phyloP scores from a whole-genome alignment of 2,113 vertebrate genomes.

The Dromiciops gliroides region DNA sequence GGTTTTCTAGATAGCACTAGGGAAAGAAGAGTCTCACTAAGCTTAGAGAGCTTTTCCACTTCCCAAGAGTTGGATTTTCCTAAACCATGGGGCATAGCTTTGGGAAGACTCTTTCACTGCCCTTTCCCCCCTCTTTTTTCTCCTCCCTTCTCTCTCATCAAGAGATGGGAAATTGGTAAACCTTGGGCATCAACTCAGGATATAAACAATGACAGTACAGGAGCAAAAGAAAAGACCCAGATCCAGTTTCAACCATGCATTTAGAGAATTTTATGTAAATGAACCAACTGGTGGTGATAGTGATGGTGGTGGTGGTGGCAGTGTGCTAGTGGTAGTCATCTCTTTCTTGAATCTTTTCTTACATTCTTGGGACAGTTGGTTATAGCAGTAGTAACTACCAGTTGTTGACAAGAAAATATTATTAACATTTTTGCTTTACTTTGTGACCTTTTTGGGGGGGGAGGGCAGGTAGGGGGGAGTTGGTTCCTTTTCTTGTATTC shows the following conservation, averaged over 20 bases:
- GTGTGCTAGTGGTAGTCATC: neutral
- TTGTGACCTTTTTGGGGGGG: neutral
- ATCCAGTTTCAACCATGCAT: neutral
- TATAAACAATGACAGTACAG: neutral
- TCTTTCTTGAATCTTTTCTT: neutral
- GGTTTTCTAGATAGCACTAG: neutral
- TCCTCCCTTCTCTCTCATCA: neutral
- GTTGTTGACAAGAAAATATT: neutral
- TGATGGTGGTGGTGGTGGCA: too few species aligned
- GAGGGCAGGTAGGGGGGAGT: too few species aligned
- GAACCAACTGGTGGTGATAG: too few species aligned
- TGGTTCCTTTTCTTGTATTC: neutral
- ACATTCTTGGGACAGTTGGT: neutral
- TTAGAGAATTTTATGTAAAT: neutral
- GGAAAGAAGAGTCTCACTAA: neutral
- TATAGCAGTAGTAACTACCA: neutral
- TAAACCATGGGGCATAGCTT: neutral
- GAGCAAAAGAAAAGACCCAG: neutral
- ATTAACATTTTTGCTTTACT: neutral
- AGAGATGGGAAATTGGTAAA: neutral
- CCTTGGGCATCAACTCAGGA: neutral
- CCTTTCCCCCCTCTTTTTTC: neutral
- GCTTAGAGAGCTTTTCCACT: neutral
- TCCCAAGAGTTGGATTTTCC: neutral
- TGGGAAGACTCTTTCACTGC: neutral